phyloP scores from a whole-genome alignment of 2,888 invertebrate species.

The Sthenelais limicola region DNA sequence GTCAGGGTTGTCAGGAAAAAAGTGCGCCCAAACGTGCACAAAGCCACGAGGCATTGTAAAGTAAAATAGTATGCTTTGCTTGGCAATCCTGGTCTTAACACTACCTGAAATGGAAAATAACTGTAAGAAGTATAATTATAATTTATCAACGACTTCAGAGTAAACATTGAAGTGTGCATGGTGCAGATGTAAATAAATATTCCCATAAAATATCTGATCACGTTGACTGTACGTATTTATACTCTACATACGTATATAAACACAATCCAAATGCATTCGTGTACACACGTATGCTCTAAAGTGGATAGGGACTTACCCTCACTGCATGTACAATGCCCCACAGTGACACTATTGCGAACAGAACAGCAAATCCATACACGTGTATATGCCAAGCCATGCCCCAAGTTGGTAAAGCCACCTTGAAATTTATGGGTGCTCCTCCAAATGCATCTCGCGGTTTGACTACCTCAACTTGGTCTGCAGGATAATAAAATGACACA shows the following conservation, averaged over 20 bases:
- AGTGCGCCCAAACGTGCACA: background rate
- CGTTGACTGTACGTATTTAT: background rate
- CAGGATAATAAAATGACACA: too few species aligned
- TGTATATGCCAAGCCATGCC: conserved; percentile 12
- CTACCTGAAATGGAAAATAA: too few species aligned
- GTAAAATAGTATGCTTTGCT: conserved; percentile 21
- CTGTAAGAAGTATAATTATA: too few species aligned
- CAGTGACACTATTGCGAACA: background rate
- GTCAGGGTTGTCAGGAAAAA: conserved; percentile 17
- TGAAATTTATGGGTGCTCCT: background rate
- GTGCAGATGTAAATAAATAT: too few species aligned
- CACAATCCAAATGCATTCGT: background rate
- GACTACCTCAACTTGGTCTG: too few species aligned
- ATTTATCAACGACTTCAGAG: too few species aligned
- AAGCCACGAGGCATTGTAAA: background rate
- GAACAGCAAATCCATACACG: conserved; percentile 22
- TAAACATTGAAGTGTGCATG: too few species aligned
- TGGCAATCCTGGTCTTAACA: background rate
- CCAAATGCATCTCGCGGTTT: conserved; percentile 20
- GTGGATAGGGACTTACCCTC: background rate
- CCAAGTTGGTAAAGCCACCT: background rate
- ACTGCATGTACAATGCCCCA: conserved; percentile 10
- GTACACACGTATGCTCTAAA: background rate
- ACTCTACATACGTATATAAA: background rate
- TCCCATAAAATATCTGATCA: background rate